A percentile compares a stretch with the other conserved stretches of the same genome.
phyloP scores from a whole-genome alignment of 1,140 invertebrate species.

The Drosophila nannoptera region DNA sequence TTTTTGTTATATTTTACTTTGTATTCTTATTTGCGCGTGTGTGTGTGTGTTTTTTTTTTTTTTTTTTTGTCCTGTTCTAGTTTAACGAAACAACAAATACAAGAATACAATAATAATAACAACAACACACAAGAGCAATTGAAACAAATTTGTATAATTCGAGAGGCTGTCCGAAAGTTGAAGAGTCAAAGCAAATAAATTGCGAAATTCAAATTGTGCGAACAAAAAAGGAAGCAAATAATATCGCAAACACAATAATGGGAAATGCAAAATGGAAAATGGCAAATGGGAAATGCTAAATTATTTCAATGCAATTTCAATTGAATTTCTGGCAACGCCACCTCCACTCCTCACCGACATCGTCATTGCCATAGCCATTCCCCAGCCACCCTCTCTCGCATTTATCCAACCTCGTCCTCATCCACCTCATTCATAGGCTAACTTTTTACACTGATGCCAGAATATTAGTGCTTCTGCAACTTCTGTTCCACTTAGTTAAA shows the following conservation, averaged over 20 bases:
- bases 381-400: no score
- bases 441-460: conserved; percentile 2
- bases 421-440: background rate
- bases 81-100: background rate
- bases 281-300: conserved; percentile 46
- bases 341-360: no score
- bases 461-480: no score
- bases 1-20: no score
- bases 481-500: no score
- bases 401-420: background rate
- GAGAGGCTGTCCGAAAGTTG: conserved; percentile 44
- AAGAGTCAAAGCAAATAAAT: conserved; percentile 71
- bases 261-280: conserved; percentile 62
- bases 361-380: no score
- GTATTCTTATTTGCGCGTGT: no score
- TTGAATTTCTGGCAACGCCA: conserved; percentile 55
- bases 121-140: conserved; percentile 28
- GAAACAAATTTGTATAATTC: conserved; percentile 42
- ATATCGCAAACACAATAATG: conserved; percentile 50
- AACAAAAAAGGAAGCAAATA: conserved; percentile 38
- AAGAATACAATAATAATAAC: conserved; percentile 5
- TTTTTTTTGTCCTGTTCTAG: background rate
- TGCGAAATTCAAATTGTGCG: conserved; percentile 53
- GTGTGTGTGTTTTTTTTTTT: no score
- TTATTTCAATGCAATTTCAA: conserved; percentile 71